phyloP scores from a whole-genome alignment of 2,888 invertebrate species.

The Lasioglossum pauxillum region DNA sequence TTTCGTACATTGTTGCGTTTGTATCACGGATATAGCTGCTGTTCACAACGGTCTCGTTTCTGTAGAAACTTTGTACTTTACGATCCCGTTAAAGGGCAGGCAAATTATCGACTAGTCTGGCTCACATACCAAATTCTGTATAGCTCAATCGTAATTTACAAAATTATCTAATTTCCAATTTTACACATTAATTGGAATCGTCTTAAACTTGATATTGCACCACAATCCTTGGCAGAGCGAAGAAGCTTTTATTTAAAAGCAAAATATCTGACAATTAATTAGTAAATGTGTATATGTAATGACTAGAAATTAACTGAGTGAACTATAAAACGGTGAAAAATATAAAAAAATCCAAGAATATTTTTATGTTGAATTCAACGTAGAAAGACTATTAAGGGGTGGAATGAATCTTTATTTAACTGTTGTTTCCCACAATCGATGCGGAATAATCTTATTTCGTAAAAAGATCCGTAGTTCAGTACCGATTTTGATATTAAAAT shows the following conservation, averaged over 20 bases:
- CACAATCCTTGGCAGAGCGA: not conserved
- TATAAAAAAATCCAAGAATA: too few species aligned
- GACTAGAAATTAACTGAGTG: too few species aligned
- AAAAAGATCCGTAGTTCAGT: not conserved
- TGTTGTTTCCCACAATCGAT: too few species aligned
- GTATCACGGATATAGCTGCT: constrained; percentile 2
- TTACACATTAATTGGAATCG: not conserved
- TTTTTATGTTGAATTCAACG: too few species aligned
- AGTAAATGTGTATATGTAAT: not conserved
- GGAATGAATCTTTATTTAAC: too few species aligned
- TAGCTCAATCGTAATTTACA: not conserved
- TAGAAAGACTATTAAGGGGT: too few species aligned
- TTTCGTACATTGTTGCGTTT: constrained; percentile 26
- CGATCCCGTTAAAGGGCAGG: not conserved
- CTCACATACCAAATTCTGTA: not conserved
- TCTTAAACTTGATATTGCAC: not conserved
- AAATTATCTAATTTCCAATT: not conserved
- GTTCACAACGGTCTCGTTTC: constrained; percentile 15
- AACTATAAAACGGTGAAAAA: too few species aligned
- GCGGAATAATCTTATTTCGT: too few species aligned
- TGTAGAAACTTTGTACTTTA: not conserved
- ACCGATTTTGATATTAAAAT: not conserved
- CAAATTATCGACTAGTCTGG: not conserved
- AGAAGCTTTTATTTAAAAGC: not conserved
- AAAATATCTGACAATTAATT: not conserved